Evolutionary conservation across 2,888 invertebrate species (phyloP).

Genomic region (Athalia circularis): DNA sequence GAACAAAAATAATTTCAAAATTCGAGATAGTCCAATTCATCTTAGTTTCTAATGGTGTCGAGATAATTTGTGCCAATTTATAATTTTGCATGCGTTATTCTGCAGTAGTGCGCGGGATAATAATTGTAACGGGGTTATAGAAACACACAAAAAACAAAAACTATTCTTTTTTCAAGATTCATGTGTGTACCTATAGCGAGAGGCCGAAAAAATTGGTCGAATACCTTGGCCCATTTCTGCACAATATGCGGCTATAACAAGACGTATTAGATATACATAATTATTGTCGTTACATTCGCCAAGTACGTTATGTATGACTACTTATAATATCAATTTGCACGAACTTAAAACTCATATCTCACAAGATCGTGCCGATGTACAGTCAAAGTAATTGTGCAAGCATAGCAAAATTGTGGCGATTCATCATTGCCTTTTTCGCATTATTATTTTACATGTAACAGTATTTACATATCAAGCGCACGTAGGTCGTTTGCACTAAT

Average conservation of each 20-base stretch:
- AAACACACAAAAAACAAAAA: background rate
- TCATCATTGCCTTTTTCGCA: conserved; percentile 38
- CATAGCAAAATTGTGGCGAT: conserved; percentile 26
- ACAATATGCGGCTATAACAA: background rate
- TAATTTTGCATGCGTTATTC: no score
- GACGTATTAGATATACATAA: background rate
- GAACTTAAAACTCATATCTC: background rate
- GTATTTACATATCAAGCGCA: conserved; percentile 28
- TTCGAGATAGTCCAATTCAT: no score
- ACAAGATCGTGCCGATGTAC: background rate
- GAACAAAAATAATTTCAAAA: no score
- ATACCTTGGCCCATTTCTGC: conserved; percentile 33
- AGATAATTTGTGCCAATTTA: no score
- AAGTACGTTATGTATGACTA: background rate
- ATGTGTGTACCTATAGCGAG: no score
- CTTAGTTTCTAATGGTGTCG: no score
- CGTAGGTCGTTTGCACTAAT: background rate
- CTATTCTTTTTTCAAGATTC: no score
- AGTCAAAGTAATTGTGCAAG: conserved; percentile 29
- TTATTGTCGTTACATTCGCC: no score
- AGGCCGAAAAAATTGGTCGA: conserved; percentile 13
- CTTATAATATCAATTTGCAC: conserved; percentile 6
- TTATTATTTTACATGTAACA: conserved; percentile 21
- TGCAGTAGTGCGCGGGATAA: no score
- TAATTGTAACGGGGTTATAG: background rate